A percentile compares a stretch with the other conserved stretches of the same genome.
Conservation (phyloP, 2,113 vertebrate species). For the Cariama cristata region DNA sequence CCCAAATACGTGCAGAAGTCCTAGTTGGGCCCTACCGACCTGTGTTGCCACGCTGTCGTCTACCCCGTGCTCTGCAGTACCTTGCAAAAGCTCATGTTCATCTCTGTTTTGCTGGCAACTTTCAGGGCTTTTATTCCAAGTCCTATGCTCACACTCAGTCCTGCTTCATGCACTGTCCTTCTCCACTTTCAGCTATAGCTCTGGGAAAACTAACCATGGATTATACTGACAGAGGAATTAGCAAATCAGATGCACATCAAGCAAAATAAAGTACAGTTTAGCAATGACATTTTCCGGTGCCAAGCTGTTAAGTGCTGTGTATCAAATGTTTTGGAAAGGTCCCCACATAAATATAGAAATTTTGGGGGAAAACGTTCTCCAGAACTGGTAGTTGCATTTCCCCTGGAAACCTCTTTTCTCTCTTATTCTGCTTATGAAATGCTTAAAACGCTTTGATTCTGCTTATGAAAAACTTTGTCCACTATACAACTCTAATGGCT, state of each 20-base stretch:
- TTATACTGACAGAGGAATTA: background rate
- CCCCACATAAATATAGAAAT: background rate
- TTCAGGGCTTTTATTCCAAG: background rate
- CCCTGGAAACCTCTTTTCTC: background rate
- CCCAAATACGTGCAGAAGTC: background rate
- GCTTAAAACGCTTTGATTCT: background rate
- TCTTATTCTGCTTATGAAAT: background rate
- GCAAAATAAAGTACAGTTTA: background rate
- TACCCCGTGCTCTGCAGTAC: background rate
- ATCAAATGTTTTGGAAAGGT: background rate
- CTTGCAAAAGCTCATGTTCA: background rate
- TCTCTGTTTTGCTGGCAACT: background rate
- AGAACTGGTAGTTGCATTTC: background rate
- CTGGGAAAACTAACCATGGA: background rate
- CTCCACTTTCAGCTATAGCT: background rate
- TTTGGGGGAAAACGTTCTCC: rapidly evolving
- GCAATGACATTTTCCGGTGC: background rate
- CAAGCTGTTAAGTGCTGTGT: background rate
- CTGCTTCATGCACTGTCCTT: background rate
- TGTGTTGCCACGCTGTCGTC: background rate
- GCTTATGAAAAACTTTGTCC: background rate
- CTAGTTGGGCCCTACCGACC: no score
- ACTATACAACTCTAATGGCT: background rate
- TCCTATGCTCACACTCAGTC: background rate
- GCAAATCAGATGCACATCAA: background rate